phyloP scores from a whole-genome alignment of 2,888 invertebrate species.

The Siphonodentalium dalli region DNA sequence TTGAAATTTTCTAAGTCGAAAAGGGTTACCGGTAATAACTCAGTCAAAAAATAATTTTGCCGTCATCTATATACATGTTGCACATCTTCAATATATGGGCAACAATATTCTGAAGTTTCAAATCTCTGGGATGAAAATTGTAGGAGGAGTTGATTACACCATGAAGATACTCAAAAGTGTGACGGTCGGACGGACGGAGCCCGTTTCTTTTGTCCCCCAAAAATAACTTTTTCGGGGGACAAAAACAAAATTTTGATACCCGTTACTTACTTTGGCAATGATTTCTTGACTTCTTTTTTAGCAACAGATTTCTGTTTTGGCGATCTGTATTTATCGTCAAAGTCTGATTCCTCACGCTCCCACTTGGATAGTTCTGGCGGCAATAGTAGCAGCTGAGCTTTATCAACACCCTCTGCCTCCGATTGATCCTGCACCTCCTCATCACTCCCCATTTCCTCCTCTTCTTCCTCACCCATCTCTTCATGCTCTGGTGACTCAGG shows the following conservation, averaged over 20 bases:
- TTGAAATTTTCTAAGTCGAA: too few species aligned
- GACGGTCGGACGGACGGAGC: too few species aligned
- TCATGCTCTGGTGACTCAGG: not conserved
- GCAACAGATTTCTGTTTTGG: slow-evolving; percentile 44
- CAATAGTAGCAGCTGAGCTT: slow-evolving; percentile 45
- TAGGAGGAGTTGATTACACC: too few species aligned
- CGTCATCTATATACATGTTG: too few species aligned
- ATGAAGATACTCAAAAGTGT: too few species aligned
- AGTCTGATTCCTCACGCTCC: slow-evolving; percentile 83
- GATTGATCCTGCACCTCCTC: slow-evolving; percentile 10
- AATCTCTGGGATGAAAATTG: too few species aligned
- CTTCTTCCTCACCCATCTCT: not conserved
- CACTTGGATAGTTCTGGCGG: slow-evolving; percentile 84
- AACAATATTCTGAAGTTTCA: too few species aligned
- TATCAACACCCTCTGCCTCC: slow-evolving; percentile 34
- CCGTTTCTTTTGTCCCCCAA: too few species aligned
- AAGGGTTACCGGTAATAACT: too few species aligned
- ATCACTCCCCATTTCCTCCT: slow-evolving; percentile 4
- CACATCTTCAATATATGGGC: too few species aligned
- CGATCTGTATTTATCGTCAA: slow-evolving; percentile 29
- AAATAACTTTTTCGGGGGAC: too few species aligned
- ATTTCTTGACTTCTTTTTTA: slow-evolving; percentile 70
- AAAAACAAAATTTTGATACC: not conserved
- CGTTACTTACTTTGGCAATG: slow-evolving; percentile 75
- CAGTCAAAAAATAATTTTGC: slow-evolving; percentile 12